phyloP scores from a whole-genome alignment of 2,797 vertebrate genomes.

The Australoheros facetus region DNA sequence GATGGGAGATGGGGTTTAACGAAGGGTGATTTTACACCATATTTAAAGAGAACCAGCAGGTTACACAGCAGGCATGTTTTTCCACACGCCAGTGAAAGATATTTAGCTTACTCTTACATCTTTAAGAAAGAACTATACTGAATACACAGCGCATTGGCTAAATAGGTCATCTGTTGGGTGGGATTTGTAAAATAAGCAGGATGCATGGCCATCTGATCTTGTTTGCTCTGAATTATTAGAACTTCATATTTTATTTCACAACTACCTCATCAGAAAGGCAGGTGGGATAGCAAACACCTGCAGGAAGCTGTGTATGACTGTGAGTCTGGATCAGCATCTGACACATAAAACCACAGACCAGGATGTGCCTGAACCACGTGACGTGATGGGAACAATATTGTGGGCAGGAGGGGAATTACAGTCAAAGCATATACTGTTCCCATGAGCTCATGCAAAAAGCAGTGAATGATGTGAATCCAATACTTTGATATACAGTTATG shows the following conservation, averaged over 20 bases:
- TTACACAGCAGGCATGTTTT: background rate
- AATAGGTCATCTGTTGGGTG: constrained; percentile 66
- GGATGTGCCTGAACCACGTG: constrained; percentile 17
- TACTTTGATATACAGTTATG: background rate
- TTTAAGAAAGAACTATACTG: background rate
- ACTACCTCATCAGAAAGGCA: constrained; percentile 50
- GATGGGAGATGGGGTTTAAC: background rate
- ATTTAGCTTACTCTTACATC: background rate
- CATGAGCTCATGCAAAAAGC: background rate
- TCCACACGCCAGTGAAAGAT: background rate
- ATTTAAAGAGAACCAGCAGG: background rate
- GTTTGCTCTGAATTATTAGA: constrained; percentile 44
- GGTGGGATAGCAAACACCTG: constrained; percentile 37
- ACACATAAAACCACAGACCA: constrained; percentile 45
- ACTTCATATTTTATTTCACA: constrained; percentile 73
- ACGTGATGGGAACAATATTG: background rate
- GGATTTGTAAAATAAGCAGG: constrained; percentile 65
- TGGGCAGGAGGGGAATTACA: background rate
- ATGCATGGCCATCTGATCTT: constrained; percentile 66
- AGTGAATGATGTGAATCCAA: background rate
- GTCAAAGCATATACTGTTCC: background rate
- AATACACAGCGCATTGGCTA: constrained; percentile 10
- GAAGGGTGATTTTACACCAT: background rate
- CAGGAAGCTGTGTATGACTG: constrained; percentile 23
- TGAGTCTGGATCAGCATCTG: constrained; percentile 6